phyloP scores from a whole-genome alignment of 1,140 invertebrate species.

The Brachionus calyciflorus region DNA sequence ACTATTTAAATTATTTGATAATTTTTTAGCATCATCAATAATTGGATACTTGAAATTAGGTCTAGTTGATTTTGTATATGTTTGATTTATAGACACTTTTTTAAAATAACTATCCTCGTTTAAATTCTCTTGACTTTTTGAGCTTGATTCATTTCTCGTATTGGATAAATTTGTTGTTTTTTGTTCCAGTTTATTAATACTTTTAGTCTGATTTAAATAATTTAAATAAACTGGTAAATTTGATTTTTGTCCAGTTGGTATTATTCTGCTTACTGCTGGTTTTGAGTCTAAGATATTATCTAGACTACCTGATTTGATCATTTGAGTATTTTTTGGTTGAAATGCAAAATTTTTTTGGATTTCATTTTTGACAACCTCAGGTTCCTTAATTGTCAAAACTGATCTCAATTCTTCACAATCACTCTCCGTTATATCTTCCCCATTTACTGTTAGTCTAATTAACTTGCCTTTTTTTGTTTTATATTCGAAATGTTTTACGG shows the following conservation, averaged over 20 bases:
- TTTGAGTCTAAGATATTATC: conserved; percentile 7
- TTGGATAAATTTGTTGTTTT: too few species aligned
- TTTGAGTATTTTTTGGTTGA: not conserved
- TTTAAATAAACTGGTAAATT: conserved; percentile 26
- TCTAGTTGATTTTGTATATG: conserved; percentile 13
- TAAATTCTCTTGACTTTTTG: conserved; percentile 23
- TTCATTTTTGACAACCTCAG: too few species aligned
- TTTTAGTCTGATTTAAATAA: conserved; percentile 26
- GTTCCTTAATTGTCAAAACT: too few species aligned
- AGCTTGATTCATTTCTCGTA: too few species aligned
- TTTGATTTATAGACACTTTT: conserved; percentile 1
- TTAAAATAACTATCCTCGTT: too few species aligned
- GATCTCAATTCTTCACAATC: conserved; percentile 8
- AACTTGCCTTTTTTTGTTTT: conserved; percentile 3
- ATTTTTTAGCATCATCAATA: too few species aligned
- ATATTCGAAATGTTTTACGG: conserved; percentile 4
- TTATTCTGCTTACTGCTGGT: not conserved
- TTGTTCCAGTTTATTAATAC: too few species aligned
- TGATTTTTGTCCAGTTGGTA: not conserved
- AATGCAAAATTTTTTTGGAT: not conserved
- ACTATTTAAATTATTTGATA: not conserved
- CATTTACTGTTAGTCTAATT: not conserved
- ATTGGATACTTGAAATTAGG: conserved; percentile 2
- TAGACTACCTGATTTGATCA: conserved; percentile 19
- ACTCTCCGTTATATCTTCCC: not conserved